Evolutionary conservation across 1,140 invertebrate species (phyloP), one percentile per base, ranked within the genome.

Genomic region (Drosophila navojoa): DNA sequence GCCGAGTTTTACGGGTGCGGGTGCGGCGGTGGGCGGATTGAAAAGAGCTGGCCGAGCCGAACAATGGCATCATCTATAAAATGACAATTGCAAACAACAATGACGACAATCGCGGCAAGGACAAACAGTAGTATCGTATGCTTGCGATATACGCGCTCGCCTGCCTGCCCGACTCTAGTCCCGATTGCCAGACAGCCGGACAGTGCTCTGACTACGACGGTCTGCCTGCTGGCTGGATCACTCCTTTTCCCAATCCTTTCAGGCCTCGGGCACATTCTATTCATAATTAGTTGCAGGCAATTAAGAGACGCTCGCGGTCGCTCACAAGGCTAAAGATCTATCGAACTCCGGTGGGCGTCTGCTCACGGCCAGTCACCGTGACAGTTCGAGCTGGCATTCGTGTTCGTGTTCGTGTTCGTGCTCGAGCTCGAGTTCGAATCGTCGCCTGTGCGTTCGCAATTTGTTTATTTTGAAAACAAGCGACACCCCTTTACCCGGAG

Each of bases 61-160:
- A 87, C 82, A 87, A 87, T 77, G 79, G 84, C 84, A 89, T 89
- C 84, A 87, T 87, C 84, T 84, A 89, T 87, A 87, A 87, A 87
- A 87, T 87, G 84, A 87, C 84, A 87, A 87, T 89, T 74, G 84
- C 84, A 87, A 87, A 87, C 84, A 87, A 87, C 84, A 87, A 87
- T 87, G 84, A 87, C 84, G 84, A 87, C 82, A 87, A 87, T 87
- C 79, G 82, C 63, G 76, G 62, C 82, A 87, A 89, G 82, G 82
- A 74, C 82, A 89, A 89, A 87, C 82, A 87, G 82, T 87, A 87
- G 82, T 87, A 22, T 22, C 19, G 61, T 75, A 32, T 40, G 32
- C 44, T 45, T 42, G 61, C 9, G 11, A 16, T 47, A 6, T 29
- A 29, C 32, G 9, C 47, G 32, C 29, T 55, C 22, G 63, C 75